phyloP scores from a whole-genome alignment of 2,113 vertebrate genomes.

The Lasiurus cinereus region DNA sequence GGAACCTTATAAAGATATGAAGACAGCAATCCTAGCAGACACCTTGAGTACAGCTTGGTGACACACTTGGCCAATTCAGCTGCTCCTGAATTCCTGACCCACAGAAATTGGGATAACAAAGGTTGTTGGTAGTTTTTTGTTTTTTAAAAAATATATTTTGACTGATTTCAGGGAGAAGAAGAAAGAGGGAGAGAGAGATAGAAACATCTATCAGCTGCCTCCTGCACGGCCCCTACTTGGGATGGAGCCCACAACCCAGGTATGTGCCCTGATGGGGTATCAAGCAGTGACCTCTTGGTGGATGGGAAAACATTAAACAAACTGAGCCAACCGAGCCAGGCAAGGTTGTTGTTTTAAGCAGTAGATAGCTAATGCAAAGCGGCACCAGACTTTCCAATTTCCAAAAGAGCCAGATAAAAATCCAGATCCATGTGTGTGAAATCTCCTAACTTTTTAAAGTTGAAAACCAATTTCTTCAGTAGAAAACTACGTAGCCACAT shows the following conservation, averaged over 20 bases:
- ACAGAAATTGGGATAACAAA: not conserved
- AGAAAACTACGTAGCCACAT: not conserved
- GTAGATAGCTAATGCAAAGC: not conserved
- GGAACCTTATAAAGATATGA: not conserved
- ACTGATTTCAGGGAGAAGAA: too few relatives aligned
- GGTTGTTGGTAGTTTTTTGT: not conserved
- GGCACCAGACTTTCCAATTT: not conserved
- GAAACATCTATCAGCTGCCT: too few relatives aligned
- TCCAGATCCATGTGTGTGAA: not conserved
- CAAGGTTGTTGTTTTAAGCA: not conserved
- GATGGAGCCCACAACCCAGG: too few relatives aligned
- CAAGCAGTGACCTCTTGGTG: too few relatives aligned
- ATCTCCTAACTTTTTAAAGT: not conserved
- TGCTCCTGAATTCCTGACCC: not conserved
- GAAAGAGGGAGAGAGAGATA: too few relatives aligned
- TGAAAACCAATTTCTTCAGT: not conserved
- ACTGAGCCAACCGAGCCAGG: too few relatives aligned
- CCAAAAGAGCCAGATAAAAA: not conserved
- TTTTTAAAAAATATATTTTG: too few relatives aligned
- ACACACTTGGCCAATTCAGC: not conserved
- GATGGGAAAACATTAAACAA: too few relatives aligned
- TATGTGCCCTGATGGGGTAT: too few relatives aligned
- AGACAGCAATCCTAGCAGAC: too few relatives aligned
- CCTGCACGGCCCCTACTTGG: too few relatives aligned
- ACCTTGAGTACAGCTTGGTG: accelerated